These are phyloP conservation scores for Nomada hirtipes DNA, from an alignment of 2,888 invertebrate genomes.

Conservation along the genomic window DNA sequence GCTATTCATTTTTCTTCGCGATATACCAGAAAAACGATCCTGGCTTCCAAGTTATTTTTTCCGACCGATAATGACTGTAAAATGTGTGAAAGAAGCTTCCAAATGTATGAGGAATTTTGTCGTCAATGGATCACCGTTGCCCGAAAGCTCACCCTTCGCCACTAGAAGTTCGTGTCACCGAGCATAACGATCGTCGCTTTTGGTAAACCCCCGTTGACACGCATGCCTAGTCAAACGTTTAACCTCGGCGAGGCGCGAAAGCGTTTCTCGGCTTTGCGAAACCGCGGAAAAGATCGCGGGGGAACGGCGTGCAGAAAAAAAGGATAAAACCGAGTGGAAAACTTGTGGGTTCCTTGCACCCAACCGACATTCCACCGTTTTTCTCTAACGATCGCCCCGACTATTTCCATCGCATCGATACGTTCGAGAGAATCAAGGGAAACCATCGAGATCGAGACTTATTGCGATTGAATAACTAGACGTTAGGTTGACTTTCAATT, in stretches of 20 bases:
- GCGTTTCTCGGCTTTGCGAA: slow-evolving; percentile 73
- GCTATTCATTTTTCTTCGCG: slow-evolving; percentile 9
- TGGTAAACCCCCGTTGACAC: slow-evolving; percentile 73
- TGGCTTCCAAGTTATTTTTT: too few relatives aligned
- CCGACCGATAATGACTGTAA: too few relatives aligned
- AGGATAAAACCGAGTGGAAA: slow-evolving; percentile 30
- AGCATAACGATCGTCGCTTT: slow-evolving; percentile 39
- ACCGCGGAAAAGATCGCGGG: slow-evolving; percentile 64
- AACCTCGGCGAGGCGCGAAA: slow-evolving; percentile 79
- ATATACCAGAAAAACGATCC: too few relatives aligned
- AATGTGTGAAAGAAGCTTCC: too few relatives aligned
- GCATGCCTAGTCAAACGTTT: slow-evolving; percentile 81
- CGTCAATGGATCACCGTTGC: background rate
- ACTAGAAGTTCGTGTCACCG: slow-evolving; percentile 6
- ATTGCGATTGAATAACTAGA: background rate
- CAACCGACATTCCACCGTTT: slow-evolving; percentile 21
- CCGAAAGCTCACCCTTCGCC: slow-evolving; percentile 4
- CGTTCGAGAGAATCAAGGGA: background rate
- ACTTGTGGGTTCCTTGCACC: slow-evolving; percentile 33
- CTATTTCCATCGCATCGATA: background rate
- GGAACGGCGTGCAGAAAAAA: background rate
- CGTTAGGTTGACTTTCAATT: slow-evolving; percentile 9
- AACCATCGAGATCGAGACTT: background rate
- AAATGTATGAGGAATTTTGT: too few relatives aligned
- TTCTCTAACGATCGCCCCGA: background rate